Percentiles rank a stretch among this genome's conserved stretches.
These are phyloP conservation scores for Sander vitreus DNA, from an alignment of 2,113 vertebrate genomes.

Conservation along the genomic window DNA sequence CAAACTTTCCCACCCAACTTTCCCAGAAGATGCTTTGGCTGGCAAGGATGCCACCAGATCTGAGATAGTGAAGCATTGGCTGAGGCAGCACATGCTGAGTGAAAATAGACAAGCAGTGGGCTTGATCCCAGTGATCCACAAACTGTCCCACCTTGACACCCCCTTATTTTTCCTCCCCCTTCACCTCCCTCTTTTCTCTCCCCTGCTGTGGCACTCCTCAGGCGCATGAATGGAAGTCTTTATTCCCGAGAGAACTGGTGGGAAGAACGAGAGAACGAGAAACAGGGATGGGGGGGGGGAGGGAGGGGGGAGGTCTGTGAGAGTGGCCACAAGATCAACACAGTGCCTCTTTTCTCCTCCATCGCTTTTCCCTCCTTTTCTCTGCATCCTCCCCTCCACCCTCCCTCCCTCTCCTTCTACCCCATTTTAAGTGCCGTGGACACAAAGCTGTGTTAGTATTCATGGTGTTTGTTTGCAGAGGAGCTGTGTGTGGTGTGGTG, in stretches of 20 bases:
- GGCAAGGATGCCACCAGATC: constrained; percentile 60
- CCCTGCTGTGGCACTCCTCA: constrained; percentile 82
- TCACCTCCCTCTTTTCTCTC: constrained; percentile 76
- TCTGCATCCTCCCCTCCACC: constrained; percentile 28
- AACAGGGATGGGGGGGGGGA: constrained; percentile 59
- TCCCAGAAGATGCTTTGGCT: constrained; percentile 71
- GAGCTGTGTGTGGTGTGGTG: constrained; percentile 45
- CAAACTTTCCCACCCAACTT: constrained; percentile 71
- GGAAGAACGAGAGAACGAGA: constrained; percentile 80
- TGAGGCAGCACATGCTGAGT: constrained; percentile 49
- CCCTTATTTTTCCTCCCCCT: constrained; percentile 62
- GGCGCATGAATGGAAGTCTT: constrained; percentile 87
- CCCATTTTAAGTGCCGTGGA: constrained; percentile 80
- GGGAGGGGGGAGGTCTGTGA: constrained; percentile 55
- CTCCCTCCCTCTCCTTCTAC: constrained; percentile 40
- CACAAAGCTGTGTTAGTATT: constrained; percentile 87
- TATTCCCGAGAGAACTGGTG: constrained; percentile 86
- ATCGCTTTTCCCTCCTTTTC: constrained; percentile 73
- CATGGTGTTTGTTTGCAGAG: constrained; percentile 91
- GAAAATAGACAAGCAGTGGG: constrained; percentile 57
- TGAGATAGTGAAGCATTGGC: constrained; percentile 57
- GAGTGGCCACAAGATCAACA: constrained; percentile 83
- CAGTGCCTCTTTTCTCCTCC: constrained; percentile 76
- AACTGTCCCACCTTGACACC: constrained; percentile 80
- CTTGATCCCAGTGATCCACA: constrained; percentile 72